Evolutionary conservation across 2,797 vertebrate genomes (phyloP).

Genomic region (Emys orbicularis): DNA sequence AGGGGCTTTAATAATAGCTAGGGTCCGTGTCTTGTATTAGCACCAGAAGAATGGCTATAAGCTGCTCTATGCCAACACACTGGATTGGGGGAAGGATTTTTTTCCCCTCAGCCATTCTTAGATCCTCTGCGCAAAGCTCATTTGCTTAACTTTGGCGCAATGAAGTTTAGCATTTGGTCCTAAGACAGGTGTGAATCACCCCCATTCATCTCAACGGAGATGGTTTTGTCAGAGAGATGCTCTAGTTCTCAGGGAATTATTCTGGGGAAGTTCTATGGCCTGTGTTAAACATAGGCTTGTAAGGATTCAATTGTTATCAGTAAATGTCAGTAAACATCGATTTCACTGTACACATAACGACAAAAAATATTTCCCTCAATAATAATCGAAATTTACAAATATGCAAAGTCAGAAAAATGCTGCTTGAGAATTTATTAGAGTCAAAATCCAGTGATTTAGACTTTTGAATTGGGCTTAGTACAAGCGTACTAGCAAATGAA

Average conservation of each 20-base stretch:
- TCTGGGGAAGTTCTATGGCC: background rate
- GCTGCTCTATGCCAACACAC: background rate
- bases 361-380: background rate
- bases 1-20: background rate
- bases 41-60: background rate
- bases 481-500: background rate
- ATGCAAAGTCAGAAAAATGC: background rate
- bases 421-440: background rate
- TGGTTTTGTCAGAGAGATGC: background rate
- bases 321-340: background rate
- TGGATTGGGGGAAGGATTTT: background rate
- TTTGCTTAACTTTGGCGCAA: background rate
- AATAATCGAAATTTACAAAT: background rate
- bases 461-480: background rate
- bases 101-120: background rate
- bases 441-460: background rate
- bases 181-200: background rate
- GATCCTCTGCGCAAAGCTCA: background rate
- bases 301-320: background rate
- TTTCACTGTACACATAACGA: background rate
- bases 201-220: background rate
- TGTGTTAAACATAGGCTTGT: background rate
- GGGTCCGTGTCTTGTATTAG: background rate
- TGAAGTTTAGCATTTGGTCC: background rate
- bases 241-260: background rate